Percentiles rank a stretch among this genome's conserved stretches.
phyloP scores from a whole-genome alignment of 2,888 invertebrate species.

The Spodoptera littoralis region DNA sequence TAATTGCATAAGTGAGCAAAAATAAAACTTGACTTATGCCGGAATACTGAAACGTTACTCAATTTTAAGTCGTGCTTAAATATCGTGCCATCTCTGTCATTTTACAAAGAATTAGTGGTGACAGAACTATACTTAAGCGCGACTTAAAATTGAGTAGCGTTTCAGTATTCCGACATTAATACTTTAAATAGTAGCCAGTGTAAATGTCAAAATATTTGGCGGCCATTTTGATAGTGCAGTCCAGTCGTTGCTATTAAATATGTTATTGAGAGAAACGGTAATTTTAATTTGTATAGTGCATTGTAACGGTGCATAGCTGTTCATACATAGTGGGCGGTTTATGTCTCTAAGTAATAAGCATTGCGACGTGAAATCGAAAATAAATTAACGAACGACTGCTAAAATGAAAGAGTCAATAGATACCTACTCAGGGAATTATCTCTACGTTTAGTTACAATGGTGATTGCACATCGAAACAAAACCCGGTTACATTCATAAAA shows the following conservation, averaged over 20 bases:
- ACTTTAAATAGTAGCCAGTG: no score
- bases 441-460: not conserved
- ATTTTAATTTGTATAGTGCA: slow-evolving; percentile 35
- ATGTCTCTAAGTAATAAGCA: slow-evolving; percentile 46
- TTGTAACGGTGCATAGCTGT: slow-evolving; percentile 47
- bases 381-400: slow-evolving; percentile 56
- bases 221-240: not conserved
- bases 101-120: no score
- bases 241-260: not conserved
- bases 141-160: no score
- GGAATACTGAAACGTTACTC: no score
- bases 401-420: slow-evolving; percentile 44
- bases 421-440: not conserved
- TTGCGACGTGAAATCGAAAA: slow-evolving; percentile 42
- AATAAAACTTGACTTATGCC: no score
- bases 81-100: no score
- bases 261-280: slow-evolving; percentile 37
- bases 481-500: not conserved
- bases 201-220: no score
- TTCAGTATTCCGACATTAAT: no score
- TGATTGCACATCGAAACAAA: slow-evolving; percentile 16
- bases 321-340: slow-evolving; percentile 55
- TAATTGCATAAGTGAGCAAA: no score
- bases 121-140: no score
- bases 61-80: no score